A percentile compares a stretch with the other conserved stretches of the same genome.
phyloP scores from a whole-genome alignment of 2,888 invertebrate genomes.

The Cepaea hortensis region DNA sequence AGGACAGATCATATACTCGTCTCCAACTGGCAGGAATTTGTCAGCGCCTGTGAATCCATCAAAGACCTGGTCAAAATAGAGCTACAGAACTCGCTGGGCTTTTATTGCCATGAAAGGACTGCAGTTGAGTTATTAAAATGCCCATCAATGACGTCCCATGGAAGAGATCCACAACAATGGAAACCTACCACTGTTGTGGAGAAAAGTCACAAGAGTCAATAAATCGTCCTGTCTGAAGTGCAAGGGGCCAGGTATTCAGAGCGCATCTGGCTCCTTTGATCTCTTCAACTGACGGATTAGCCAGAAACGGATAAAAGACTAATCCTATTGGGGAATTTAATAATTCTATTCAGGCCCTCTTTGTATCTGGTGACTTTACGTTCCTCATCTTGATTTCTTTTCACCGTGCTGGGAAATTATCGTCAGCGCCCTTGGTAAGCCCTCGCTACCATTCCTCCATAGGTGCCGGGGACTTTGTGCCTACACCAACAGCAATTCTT shows the following conservation, averaged over 20 bases:
- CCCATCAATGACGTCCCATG: conserved; percentile 9
- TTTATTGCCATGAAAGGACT: background rate
- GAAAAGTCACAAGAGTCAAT: conserved; percentile 21
- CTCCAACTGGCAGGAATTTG: background rate
- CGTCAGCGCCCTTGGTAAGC: no score
- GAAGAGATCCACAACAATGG: background rate
- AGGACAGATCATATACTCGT: background rate
- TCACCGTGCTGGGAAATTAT: background rate
- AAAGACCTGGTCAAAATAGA: conserved; percentile 1
- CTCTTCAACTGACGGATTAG: conserved; percentile 6
- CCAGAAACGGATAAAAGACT: conserved; percentile 1
- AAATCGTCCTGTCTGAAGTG: conserved; percentile 14
- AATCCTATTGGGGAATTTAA: conserved; percentile 19
- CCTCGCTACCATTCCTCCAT: no score
- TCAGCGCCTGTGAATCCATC: background rate
- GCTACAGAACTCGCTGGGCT: background rate
- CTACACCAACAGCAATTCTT: no score
- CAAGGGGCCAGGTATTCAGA: background rate
- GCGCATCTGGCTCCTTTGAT: background rate
- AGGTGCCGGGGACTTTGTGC: no score
- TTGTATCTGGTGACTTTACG: conserved; percentile 23
- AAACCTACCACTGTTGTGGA: background rate
- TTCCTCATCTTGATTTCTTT: background rate
- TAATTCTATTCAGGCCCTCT: conserved; percentile 2
- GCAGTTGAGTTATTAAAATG: conserved; percentile 27